Evolutionary conservation across 1,140 invertebrate species (phyloP).

Genomic region (Metaphire vulgaris): DNA sequence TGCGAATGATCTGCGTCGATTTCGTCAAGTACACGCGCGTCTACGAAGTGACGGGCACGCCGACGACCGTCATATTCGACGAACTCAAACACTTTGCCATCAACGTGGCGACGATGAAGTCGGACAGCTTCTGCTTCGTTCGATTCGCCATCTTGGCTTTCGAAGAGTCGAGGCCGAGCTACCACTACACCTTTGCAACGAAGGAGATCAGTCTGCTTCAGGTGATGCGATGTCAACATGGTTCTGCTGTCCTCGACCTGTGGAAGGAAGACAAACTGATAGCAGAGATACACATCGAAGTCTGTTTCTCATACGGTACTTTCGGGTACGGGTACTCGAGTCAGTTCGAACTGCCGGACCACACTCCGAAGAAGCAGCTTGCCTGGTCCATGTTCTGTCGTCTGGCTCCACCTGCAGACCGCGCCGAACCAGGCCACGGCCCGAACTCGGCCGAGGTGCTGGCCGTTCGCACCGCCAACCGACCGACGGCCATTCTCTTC

Average conservation of each 20-base stretch:
- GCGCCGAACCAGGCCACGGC: not conserved
- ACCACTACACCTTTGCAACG: not conserved
- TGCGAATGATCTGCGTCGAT: not conserved
- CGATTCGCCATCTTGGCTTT: not conserved
- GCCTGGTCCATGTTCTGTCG: not conserved
- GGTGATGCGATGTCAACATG: not conserved
- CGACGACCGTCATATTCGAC: not conserved
- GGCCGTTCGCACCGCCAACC: not conserved
- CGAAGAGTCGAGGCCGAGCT: not conserved
- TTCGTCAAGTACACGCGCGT: not conserved
- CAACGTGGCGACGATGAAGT: not conserved
- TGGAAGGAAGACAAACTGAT: not conserved
- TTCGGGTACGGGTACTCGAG: not conserved
- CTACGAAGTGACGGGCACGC: not conserved
- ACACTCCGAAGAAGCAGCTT: not conserved
- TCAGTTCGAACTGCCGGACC: not conserved
- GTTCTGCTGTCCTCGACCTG: not conserved
- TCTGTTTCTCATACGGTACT: not conserved
- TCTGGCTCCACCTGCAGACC: not conserved
- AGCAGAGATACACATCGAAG: not conserved
- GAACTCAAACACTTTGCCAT: not conserved
- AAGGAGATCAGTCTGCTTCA: not conserved
- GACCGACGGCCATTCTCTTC: not conserved
- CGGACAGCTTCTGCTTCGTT: constrained; percentile 1
- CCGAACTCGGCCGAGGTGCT: not conserved